Evolutionary conservation across 2,113 vertebrate species (phyloP), one percentile per base, ranked within the genome.

Genomic region (Chaetura pelagica): DNA sequence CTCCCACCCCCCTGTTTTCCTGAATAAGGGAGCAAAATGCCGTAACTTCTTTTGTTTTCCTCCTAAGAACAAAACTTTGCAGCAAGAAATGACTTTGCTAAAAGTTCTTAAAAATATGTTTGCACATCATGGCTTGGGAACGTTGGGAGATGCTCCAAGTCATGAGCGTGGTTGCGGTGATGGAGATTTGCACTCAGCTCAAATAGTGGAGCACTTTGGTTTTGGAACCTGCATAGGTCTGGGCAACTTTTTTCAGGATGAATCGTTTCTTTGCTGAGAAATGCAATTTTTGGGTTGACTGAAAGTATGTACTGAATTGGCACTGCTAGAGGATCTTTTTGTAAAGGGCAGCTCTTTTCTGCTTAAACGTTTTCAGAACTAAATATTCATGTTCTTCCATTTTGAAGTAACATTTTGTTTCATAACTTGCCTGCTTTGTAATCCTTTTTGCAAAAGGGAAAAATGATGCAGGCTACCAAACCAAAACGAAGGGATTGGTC

Each of bases 211-310:
- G 35, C 10, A 0, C 52, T 86, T 73, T 74, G 71, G 20, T 69
- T 94, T 88, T 46, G 57, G 75, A 75, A 12, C 49, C 76, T 57
- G 64, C 0, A 0, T 21, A 63, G 62, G 91, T 87, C 66, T 84
- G 84, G 81, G 87, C 77, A 87, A 12, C 76, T 52, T 75, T 23
- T 88, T 81, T 64, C 44, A 48, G 89, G 86, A 72, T 59, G 57
- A 87, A 71, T 75, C 54, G 54, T 74, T 96, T 42, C 87, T 89
- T 94, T 94, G 87, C 91, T 1, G 27, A 91, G 93, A 97, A 97
- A 94, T 61, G 77, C 86, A 75, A 81, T 97, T 96, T 91, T 77
- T 73, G 93, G 89, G 64, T 78, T 92, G 91, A 92, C 64, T 93
- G 89, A 63, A 87, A 68, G 57, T 61, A 21, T 92, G 78, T 52